Evolutionary conservation across 2,888 invertebrate genomes (phyloP), one percentile per base, ranked within the genome.

Genomic region (Pteria penguin): DNA sequence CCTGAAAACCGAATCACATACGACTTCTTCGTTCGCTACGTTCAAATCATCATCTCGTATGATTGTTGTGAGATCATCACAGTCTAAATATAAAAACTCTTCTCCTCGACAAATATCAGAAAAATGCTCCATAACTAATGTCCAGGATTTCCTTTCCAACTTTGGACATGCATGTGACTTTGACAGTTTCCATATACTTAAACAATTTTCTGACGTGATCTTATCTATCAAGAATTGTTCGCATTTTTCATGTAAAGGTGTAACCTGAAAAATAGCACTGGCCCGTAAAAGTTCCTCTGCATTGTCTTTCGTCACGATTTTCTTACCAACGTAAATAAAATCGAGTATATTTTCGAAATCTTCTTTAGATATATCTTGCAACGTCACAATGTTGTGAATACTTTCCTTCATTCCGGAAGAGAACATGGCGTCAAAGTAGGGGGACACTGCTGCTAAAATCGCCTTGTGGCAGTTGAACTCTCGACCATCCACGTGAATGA

Each of bases 111-210:
- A 83, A n/a, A 86, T 82, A 27, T 86, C 84, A n/a, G 79, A 78
- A 65, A 86, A 87, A 31, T 82, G 74, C 62, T 81, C 81, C 92
- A 97, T 94, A 60, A 96, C 92, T 87, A 94, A 96, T 88, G 93
- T 94, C 85, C 95, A 94, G 11, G 96, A 94, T 83, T 95, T 94
- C 26, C 93, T 93, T 85, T 95, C 94, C 57, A 97, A 93, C 74
- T 95, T 94, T 69, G 93, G 94, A 90, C 95, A 96, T 88, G 95
- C 95, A 84, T 95, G 95, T 73, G 94, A 94, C 84, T 94, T 94
- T n/a, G 97, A 96, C 92, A 97, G 97, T 86, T 94, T 94, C 94
- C 96, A 95, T 62, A 97, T 95, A 29, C 96, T 95, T 78, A 97
- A 95, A 89, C 96, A 96, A 91, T 97, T 97, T 80, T 94, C 94